Evolutionary conservation across 2,113 vertebrate species (phyloP).

Genomic region (Paramisgurnus dabryanus): DNA sequence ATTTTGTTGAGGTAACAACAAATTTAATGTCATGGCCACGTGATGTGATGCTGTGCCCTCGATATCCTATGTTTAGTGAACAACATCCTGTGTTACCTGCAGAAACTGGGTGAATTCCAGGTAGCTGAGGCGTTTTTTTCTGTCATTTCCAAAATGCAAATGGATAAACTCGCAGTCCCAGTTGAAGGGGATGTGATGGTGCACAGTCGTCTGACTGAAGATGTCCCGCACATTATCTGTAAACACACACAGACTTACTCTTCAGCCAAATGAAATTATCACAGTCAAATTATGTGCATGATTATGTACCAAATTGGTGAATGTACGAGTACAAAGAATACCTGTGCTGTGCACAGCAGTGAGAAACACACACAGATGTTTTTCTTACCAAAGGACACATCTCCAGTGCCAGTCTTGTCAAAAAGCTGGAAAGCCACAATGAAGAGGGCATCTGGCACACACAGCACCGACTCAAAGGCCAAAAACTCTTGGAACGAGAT

Average conservation of each 20-base stretch:
- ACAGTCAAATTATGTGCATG: too few species aligned
- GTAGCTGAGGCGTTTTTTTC: conserved; percentile 92
- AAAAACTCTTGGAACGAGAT: conserved; percentile 98
- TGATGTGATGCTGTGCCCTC: too few species aligned
- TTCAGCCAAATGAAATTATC: neutral
- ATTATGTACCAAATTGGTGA: neutral
- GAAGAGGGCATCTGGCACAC: conserved; percentile 95
- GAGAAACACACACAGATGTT: conserved; percentile 11
- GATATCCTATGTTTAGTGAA: too few species aligned
- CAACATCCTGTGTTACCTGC: conserved; percentile 76
- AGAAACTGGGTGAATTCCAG: conserved; percentile 96
- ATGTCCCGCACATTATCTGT: conserved; percentile 96
- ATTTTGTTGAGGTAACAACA: too few species aligned
- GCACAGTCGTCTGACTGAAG: conserved; percentile 93
- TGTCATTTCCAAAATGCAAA: conserved; percentile 93
- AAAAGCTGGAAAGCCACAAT: conserved; percentile 97
- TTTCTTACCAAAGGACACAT: conserved; percentile 91
- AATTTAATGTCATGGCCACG: too few species aligned
- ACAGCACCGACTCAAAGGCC: conserved; percentile 96
- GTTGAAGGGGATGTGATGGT: conserved; percentile 98
- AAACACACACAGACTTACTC: conserved; percentile 38
- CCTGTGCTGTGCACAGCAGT: neutral
- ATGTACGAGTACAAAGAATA: neutral
- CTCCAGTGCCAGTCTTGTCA: conserved; percentile 94
- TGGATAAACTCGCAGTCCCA: conserved; percentile 98